Evolutionary conservation across 2,113 vertebrate species (phyloP).

Genomic region (Mohoua ochrocephala): DNA sequence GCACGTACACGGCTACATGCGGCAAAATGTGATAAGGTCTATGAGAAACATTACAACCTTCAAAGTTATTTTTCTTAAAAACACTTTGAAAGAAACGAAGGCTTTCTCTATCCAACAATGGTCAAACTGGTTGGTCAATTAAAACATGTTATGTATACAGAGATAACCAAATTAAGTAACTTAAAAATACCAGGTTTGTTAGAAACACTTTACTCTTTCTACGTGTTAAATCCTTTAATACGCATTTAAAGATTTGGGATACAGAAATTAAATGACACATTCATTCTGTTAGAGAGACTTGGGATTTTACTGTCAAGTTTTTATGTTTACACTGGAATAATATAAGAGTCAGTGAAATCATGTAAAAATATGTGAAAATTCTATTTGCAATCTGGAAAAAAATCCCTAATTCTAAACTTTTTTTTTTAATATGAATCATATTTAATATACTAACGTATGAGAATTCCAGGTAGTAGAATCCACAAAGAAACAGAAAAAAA

Average conservation of each 20-base stretch:
- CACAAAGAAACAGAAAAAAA: background rate
- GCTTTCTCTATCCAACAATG: background rate
- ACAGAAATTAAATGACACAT: background rate
- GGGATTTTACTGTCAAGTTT: background rate
- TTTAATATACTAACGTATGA: background rate
- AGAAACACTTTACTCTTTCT: background rate
- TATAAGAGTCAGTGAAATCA: background rate
- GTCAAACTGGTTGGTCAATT: background rate
- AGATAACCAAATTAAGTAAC: background rate
- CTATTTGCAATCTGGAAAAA: background rate
- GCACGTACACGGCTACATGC: rapidly evolving
- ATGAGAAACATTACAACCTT: background rate
- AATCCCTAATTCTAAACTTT: background rate
- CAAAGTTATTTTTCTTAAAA: background rate
- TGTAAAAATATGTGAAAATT: background rate
- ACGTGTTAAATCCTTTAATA: background rate
- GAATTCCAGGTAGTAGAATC: background rate
- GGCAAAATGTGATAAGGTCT: background rate
- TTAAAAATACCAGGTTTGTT: background rate
- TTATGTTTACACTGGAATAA: background rate
- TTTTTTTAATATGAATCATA: background rate
- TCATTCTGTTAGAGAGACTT: background rate
- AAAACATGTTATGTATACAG: background rate
- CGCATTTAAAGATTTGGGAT: background rate
- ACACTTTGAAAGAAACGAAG: background rate